A percentile compares a stretch with the other conserved stretches of the same genome.
phyloP scores from a whole-genome alignment of 2,113 vertebrate species.

The Microcebus murinus region DNA sequence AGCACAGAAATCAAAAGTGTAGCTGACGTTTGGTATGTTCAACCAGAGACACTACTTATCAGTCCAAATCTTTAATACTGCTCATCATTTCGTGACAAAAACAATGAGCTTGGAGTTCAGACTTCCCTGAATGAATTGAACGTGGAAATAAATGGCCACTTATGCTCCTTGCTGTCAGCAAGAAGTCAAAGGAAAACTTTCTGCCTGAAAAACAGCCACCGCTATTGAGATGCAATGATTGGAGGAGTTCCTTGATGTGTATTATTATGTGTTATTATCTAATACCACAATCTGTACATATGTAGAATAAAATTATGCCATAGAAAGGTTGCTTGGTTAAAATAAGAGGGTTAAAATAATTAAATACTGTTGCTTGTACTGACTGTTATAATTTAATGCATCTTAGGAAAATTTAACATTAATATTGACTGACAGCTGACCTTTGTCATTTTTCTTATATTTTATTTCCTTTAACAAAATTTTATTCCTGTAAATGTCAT shows the following conservation, averaged over 20 bases:
- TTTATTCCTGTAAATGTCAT: conserved; percentile 34
- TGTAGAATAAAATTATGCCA: conserved; percentile 74
- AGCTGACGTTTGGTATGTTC: conserved; percentile 47
- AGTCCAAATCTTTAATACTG: background rate
- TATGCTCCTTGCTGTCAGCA: background rate
- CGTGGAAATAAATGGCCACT: background rate
- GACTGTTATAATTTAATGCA: conserved; percentile 45
- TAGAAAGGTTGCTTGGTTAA: conserved; percentile 47
- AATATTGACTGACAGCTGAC: conserved; percentile 52
- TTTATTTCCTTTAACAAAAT: conserved; percentile 62
- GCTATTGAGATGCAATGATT: background rate
- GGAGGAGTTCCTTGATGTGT: conserved; percentile 66
- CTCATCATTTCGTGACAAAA: background rate
- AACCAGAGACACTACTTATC: conserved; percentile 69
- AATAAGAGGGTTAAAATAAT: conserved; percentile 47
- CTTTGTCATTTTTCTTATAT: conserved; percentile 47
- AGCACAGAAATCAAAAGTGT: conserved; percentile 84
- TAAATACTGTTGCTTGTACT: conserved; percentile 3
- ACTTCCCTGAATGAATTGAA: background rate
- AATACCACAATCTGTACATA: conserved; percentile 64
- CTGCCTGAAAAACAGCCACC: conserved; percentile 23
- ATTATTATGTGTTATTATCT: background rate
- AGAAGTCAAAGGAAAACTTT: conserved; percentile 56
- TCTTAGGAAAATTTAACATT: conserved; percentile 65
- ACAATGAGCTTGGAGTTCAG: background rate